Conservation (phyloP, 2,797 vertebrate genomes). For the Melanotaenia boesemani region DNA sequence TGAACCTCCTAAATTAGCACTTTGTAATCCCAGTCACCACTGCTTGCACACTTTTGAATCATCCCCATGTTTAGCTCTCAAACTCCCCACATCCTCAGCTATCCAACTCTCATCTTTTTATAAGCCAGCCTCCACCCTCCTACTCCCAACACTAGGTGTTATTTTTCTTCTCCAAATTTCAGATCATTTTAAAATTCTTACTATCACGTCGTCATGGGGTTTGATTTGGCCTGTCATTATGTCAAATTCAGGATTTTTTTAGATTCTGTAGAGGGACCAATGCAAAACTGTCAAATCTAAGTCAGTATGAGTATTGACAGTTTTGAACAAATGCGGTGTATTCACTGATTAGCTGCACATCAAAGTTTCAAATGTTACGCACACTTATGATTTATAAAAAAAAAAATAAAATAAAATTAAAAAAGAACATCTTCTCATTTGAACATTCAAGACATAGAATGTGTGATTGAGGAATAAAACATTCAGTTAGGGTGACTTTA, state of each 20-base stretch:
- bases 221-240: background rate
- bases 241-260: background rate
- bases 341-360: background rate
- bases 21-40: slow-evolving; percentile 43
- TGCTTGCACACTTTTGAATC: slow-evolving; percentile 36
- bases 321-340: background rate
- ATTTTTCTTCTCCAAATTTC: background rate
- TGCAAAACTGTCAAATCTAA: background rate
- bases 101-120: background rate
- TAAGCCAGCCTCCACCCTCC: background rate
- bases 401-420: no score
- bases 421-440: no score
- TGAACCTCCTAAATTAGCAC: slow-evolving; percentile 57
- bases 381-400: no score
- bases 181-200: background rate
- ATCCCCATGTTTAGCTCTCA: slow-evolving; percentile 28
- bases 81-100: slow-evolving; percentile 8
- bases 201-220: background rate
- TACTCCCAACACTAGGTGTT: background rate
- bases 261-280: background rate
- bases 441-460: no score
- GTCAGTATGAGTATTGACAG: background rate
- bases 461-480: no score
- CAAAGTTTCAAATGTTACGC: background rate
- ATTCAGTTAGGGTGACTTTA: no score